These are phyloP conservation scores for Suillia variegata DNA, from an alignment of 2,888 invertebrate species.

Conservation along the genomic window DNA sequence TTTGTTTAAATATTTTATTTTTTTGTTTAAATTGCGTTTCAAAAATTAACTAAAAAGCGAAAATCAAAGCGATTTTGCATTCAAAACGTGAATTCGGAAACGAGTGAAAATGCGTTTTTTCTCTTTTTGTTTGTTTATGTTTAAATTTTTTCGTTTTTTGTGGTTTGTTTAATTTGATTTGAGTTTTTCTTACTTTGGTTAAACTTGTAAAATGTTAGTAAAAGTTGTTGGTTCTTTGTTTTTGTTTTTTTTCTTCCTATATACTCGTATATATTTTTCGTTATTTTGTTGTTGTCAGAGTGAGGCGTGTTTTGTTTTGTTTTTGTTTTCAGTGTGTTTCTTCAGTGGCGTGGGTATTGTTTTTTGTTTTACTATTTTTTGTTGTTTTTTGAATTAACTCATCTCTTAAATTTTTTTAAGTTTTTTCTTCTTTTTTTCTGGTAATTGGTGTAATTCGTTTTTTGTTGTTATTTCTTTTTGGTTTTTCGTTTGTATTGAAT, in stretches of 20 bases:
- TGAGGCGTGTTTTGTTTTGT: neutral
- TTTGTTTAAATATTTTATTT: too few species aligned
- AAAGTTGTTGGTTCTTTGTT: constrained; percentile 20
- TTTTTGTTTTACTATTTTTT: too few species aligned
- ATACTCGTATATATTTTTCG: constrained; percentile 20
- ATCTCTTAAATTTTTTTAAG: too few species aligned
- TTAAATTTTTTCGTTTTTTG: constrained; percentile 19
- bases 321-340: neutral
- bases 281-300: constrained; percentile 12
- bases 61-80: neutral
- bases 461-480: neutral
- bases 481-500: neutral
- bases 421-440: neutral
- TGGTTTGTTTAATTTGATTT: neutral
- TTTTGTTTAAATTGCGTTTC: too few species aligned
- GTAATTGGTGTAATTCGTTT: constrained; percentile 3
- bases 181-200: neutral
- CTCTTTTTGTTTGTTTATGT: constrained; percentile 23
- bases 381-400: too few species aligned
- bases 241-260: constrained; percentile 11
- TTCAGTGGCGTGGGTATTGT: neutral
- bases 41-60: too few species aligned
- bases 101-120: constrained; percentile 11
- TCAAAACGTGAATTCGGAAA: constrained; percentile 23
- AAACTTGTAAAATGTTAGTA: constrained; percentile 18